Evolutionary conservation across 2,888 invertebrate species (phyloP).

Genomic region (Epinotia nisella): DNA sequence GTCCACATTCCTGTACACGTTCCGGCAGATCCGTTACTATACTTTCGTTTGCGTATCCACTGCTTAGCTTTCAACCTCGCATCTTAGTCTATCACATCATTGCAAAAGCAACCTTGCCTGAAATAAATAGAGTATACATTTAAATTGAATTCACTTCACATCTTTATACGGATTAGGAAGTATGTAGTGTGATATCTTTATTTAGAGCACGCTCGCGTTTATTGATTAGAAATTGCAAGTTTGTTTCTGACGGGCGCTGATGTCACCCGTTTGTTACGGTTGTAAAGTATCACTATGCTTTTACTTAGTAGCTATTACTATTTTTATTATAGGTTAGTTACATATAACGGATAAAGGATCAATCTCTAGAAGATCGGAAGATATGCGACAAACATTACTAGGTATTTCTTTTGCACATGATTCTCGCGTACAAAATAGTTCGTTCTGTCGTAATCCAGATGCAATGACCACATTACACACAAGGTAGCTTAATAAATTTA

Average conservation of each 20-base stretch:
- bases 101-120: neutral
- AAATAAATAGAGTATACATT: neutral
- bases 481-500: constrained; percentile 22
- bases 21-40: constrained; percentile 63
- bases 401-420: neutral
- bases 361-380: no score
- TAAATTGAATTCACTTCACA: neutral
- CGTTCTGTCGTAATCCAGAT: constrained; percentile 1
- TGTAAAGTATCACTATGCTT: no score
- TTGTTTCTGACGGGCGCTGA: constrained; percentile 59
- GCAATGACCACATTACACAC: constrained; percentile 5
- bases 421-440: neutral
- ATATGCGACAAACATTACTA: neutral
- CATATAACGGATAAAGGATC: neutral
- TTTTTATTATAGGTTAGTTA: neutral
- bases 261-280: constrained; percentile 58
- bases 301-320: neutral
- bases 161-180: neutral
- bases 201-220: constrained; percentile 64
- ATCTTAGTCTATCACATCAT: neutral
- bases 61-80: constrained; percentile 4
- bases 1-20: constrained; percentile 50
- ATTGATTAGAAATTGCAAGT: constrained; percentile 76
- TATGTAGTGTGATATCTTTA: constrained; percentile 44
- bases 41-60: constrained; percentile 68